Base-by-base conservation (phyloP, 2,888 invertebrate species). In the Cataglyphis livida region DNA sequence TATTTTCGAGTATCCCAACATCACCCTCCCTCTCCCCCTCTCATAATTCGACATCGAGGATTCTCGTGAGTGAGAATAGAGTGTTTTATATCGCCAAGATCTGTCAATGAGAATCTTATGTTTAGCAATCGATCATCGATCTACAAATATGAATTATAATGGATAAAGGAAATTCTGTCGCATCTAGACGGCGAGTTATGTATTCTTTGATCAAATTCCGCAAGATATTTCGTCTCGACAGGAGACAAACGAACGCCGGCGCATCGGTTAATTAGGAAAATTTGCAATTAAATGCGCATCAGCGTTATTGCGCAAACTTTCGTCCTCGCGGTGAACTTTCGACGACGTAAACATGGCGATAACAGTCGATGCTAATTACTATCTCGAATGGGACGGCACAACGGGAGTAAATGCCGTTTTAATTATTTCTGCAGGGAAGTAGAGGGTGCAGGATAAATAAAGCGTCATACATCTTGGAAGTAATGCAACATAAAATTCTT, bases 361-460 rank as follows among this genome's bases (percentile, higher is more conserved):
- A 85, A 84, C 84, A 88, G 85, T 87, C 88, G 78, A 90, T 91
- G 87, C 90, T 90, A 91, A 91, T 92, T 91, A 92, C 83, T 87
- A 81, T 91, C 84, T 81, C 86, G 76, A 79, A 70, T 61, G 51
- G 57, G 85, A 84, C 38, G n/a, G 62, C 81, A 89, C 90, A 89
- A 89, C 83, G 84, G 81, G 82, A 87, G 90, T 92, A 90, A 91
- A 89, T 88, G 88, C 85, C 84, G 85, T 83, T 89, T 90, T 91
- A 91, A 91, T 91, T 90, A 87, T 85, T 81, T 87, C 82, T 25
- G 78, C 76, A 70, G 32, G 75, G 51, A 44, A 28, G 51, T 38
- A 3, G 32, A 0, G 18, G 44, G 10, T 12, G 48, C 32, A 44
- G 5, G 51, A 38, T n/a, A 51, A 57, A 25, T 35, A 25, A 41